Evolutionary conservation across 2,113 vertebrate genomes (phyloP).

Genomic region (Philantomba maxwellii): DNA sequence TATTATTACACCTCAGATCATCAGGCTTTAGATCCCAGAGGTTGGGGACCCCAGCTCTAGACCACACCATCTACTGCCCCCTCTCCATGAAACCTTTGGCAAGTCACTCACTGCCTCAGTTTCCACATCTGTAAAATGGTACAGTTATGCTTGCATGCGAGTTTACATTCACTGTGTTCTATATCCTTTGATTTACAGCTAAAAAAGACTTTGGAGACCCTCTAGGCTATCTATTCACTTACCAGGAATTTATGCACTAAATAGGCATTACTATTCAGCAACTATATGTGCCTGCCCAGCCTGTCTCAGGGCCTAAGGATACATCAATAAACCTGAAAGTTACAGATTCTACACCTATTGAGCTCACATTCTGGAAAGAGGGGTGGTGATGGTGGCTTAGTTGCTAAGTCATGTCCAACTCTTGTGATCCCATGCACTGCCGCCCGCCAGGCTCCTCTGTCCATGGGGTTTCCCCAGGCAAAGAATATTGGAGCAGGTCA

Average conservation of each 20-base stretch:
- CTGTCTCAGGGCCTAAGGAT: neutral
- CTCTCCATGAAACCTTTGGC: neutral
- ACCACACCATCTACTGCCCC: fast-evolving
- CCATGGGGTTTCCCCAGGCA: neutral
- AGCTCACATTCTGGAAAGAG: neutral
- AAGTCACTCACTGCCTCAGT: neutral
- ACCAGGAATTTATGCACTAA: neutral
- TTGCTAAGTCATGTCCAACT: neutral
- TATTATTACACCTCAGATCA: neutral
- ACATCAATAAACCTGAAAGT: neutral
- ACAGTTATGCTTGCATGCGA: neutral
- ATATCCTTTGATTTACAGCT: neutral
- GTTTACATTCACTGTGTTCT: neutral
- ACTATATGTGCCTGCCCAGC: neutral
- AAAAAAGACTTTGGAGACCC: neutral
- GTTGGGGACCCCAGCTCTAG: neutral
- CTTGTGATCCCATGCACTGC: neutral
- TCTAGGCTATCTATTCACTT: neutral
- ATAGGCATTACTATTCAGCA: neutral
- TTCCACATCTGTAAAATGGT: neutral
- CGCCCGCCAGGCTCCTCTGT: neutral
- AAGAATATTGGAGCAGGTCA: neutral
- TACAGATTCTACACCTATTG: neutral
- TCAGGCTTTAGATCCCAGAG: neutral
- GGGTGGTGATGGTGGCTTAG: neutral